Evolutionary conservation across 2,888 invertebrate species (phyloP).

Genomic region (Pollenia amentaria): DNA sequence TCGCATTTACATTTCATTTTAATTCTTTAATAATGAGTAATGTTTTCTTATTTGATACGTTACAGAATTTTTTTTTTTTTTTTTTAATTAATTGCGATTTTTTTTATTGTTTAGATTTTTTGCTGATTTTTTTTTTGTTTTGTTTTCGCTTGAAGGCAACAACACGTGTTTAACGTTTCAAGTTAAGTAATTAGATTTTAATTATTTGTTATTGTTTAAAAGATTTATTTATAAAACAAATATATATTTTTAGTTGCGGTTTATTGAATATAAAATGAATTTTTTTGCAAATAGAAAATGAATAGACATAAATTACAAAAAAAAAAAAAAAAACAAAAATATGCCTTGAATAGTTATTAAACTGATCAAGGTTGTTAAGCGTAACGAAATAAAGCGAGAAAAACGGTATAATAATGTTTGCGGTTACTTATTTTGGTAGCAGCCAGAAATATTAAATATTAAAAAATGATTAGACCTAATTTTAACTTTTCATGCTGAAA

Average conservation of each 20-base stretch:
- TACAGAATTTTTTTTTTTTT: conserved; percentile 29
- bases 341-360: conserved; percentile 26
- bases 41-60: conserved; percentile 22
- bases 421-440: too few relatives aligned
- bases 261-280: not conserved
- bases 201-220: conserved; percentile 35
- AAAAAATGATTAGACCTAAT: too few relatives aligned
- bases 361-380: conserved; percentile 15
- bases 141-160: conserved; percentile 39
- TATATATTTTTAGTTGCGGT: conserved; percentile 41
- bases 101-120: not conserved
- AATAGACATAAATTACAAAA: conserved; percentile 18
- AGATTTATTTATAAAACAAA: conserved; percentile 25
- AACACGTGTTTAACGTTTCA: conserved; percentile 37
- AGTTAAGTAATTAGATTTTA: conserved; percentile 54
- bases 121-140: conserved; percentile 11
- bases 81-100: conserved; percentile 25
- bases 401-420: too few relatives aligned
- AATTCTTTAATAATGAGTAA: conserved; percentile 9
- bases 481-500: too few relatives aligned
- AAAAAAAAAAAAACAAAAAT: not conserved
- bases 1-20: conserved; percentile 14
- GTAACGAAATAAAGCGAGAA: not conserved
- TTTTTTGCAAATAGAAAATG: not conserved
- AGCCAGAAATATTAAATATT: not conserved